Percentiles rank a stretch among this genome's conserved stretches.
Conservation (phyloP, 2,113 vertebrate genomes). For the Trinectes maculatus region DNA sequence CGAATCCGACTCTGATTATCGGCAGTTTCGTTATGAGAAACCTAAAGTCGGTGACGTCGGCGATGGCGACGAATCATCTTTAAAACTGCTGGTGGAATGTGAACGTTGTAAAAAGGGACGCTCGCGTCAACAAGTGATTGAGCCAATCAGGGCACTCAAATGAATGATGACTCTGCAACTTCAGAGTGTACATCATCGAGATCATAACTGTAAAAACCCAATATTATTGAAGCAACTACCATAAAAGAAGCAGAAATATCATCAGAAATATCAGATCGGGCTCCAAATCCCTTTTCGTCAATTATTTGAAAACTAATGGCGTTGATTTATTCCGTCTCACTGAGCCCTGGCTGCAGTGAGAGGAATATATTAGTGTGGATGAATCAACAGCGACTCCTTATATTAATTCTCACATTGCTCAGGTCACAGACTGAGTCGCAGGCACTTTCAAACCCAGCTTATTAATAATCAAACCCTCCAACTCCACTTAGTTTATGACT, state of each 20-base stretch:
- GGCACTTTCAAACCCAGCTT: neutral
- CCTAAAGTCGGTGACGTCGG: too few species aligned
- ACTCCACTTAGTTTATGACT: neutral
- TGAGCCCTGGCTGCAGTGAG: neutral
- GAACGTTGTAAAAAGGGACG: too few species aligned
- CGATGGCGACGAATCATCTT: neutral
- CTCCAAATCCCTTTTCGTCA: neutral
- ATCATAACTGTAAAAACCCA: too few species aligned
- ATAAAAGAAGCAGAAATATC: too few species aligned
- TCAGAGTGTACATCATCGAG: too few species aligned
- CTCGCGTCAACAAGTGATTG: too few species aligned
- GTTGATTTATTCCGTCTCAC: neutral
- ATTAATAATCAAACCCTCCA: neutral
- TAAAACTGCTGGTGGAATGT: neutral
- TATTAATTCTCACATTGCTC: neutral
- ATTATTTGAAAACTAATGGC: slow-evolving; percentile 5
- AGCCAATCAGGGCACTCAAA: too few species aligned
- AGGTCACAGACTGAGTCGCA: neutral
- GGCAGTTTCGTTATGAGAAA: too few species aligned
- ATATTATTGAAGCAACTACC: too few species aligned
- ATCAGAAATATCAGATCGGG: neutral
- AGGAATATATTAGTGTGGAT: neutral
- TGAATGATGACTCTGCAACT: too few species aligned
- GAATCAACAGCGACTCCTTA: neutral
- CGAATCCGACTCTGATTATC: too few species aligned